Base-by-base conservation (phyloP, 1,140 invertebrate species). In the Drosophila willistoni region DNA sequence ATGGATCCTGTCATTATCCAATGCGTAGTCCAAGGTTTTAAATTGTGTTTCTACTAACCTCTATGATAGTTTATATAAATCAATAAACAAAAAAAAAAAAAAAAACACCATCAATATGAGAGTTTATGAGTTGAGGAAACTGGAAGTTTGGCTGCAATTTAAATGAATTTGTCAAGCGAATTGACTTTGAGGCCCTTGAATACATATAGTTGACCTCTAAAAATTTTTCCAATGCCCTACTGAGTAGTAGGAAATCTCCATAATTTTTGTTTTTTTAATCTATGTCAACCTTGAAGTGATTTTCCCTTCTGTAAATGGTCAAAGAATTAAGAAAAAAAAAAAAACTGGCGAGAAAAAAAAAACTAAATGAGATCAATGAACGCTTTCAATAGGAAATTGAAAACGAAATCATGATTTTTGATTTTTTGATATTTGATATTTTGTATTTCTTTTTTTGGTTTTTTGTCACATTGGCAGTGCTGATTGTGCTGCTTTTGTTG, bases 331-430 rank as follows among this genome's bases (percentile, higher is more conserved):
- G 3, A 19, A 51, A 44, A 33, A 17, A 54, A 36, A 62, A 47
- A 64, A 79, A 68, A 60, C 67, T 79, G 62, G n/a, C n/a, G 33
- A 41, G 4, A 61, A 51, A 29, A 22, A 25, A 39, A 34, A n/a
- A 25, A 25, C 29, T 25, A 29, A 22, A 13, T 33, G 64, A 87
- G 82, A 82, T 86, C 82, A 87, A 86, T 79, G 82, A 86, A 86
- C 83, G 83, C 71, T 64, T 77, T 87, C 79, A 82, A 82, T 86
- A 79, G 82, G 83, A 86, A 87, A 86, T 71, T 66, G 74, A 82
- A 82, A 81, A 70, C 78, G 73, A 81, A 85, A 84, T 73, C 69
- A 64, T 64, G 61, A 64, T 56, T 51, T 64, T 42, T n/a, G 25
- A 22, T 44, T 22, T 29, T 54, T 57, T 14, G 55, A 51, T 22